Conservation (phyloP, 2,113 vertebrate genomes). For the Antigone vipio region DNA sequence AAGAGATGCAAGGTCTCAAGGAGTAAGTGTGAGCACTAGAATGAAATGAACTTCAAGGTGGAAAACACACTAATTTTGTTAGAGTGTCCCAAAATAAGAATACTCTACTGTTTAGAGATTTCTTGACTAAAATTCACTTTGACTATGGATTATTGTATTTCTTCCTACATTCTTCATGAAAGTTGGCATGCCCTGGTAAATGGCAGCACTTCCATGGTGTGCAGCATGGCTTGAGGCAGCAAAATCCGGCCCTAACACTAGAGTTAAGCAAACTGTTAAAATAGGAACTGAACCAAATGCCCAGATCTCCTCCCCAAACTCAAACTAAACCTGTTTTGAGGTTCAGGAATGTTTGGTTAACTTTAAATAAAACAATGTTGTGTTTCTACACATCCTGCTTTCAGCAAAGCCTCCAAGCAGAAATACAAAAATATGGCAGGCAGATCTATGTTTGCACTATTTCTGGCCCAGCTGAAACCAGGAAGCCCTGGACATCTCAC, state of each 20-base stretch:
- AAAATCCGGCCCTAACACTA: not conserved
- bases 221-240: not conserved
- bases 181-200: not conserved
- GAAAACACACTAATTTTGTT: not conserved
- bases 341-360: slow-evolving; percentile 56
- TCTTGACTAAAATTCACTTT: not conserved
- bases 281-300: slow-evolving; percentile 29
- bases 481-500: slow-evolving; percentile 1
- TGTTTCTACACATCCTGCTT: slow-evolving; percentile 58
- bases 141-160: not conserved
- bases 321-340: slow-evolving; percentile 26
- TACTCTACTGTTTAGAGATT: not conserved
- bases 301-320: slow-evolving; percentile 13
- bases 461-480: slow-evolving; percentile 17
- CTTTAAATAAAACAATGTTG: slow-evolving; percentile 46
- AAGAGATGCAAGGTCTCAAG: not conserved
- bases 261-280: slow-evolving; percentile 49
- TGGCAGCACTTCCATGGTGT: not conserved
- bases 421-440: slow-evolving; percentile 38
- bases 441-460: slow-evolving; percentile 14
- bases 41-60: not conserved
- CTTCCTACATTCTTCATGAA: not conserved
- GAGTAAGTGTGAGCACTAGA: not conserved
- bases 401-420: not conserved
- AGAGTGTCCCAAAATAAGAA: not conserved